These are phyloP conservation scores for Austrofundulus limnaeus DNA, from an alignment of 2,113 vertebrate genomes.

Conservation along the genomic window DNA sequence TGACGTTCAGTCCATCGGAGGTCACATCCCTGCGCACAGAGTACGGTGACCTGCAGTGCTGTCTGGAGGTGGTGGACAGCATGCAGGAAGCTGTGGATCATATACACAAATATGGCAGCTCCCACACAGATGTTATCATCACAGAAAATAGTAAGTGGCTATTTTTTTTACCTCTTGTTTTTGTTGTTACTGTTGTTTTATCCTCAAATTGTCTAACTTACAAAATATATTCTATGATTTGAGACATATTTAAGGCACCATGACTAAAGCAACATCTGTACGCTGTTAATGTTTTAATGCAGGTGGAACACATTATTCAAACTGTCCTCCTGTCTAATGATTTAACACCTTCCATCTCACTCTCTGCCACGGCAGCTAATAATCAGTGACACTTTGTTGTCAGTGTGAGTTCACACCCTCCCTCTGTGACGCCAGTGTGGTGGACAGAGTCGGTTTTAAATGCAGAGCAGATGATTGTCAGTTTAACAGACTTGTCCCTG, in stretches of 20 bases:
- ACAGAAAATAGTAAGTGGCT: conserved; percentile 89
- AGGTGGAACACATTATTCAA: neutral
- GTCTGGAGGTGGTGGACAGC: conserved; percentile 94
- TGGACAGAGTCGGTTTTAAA: conserved; percentile 40
- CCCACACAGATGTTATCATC: conserved; percentile 93
- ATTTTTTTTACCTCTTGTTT: neutral
- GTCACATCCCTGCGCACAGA: conserved; percentile 92
- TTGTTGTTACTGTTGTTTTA: neutral
- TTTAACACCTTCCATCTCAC: conserved; percentile 1
- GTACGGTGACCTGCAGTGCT: conserved; percentile 93
- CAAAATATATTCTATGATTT: neutral
- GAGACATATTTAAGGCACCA: neutral
- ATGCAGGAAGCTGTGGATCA: conserved; percentile 91
- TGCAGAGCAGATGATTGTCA: conserved; percentile 38
- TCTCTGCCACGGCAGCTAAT: conserved; percentile 15
- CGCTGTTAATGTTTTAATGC: no score
- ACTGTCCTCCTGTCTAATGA: neutral
- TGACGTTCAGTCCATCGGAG: conserved; percentile 95
- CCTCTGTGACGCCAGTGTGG: conserved; percentile 36
- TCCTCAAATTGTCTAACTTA: no score
- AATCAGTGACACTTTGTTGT: conserved; percentile 31
- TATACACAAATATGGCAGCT: conserved; percentile 97
- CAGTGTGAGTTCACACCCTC: conserved; percentile 45
- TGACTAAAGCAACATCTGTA: neutral
- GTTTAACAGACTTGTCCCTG: neutral